These are phyloP conservation scores for Urocyon cinereoargenteus DNA, from an alignment of 2,797 vertebrate species.

Conservation along the genomic window DNA sequence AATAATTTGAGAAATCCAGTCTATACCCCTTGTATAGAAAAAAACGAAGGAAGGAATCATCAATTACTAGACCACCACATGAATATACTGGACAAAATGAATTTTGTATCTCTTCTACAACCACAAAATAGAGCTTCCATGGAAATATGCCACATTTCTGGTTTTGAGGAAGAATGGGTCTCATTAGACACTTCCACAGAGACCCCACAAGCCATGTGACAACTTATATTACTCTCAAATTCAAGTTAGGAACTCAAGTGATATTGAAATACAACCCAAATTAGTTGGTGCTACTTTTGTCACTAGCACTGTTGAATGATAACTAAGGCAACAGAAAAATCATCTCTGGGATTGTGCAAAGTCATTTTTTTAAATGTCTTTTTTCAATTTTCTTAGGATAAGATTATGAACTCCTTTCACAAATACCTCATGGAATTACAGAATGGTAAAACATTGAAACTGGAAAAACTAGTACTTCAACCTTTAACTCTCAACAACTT, in stretches of 20 bases:
- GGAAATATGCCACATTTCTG: conserved; percentile 9
- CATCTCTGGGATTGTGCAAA: neutral
- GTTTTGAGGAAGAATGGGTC: conserved; percentile 17
- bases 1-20: conserved; percentile 18
- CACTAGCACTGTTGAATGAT: neutral
- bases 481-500: conserved; percentile 15
- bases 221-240: conserved; percentile 42
- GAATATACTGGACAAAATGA: neutral
- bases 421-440: conserved; percentile 52
- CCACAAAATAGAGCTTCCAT: conserved; percentile 38
- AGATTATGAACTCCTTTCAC: conserved; percentile 19
- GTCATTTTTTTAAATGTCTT: conserved; percentile 2
- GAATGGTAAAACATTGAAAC: conserved; percentile 36
- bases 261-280: conserved; percentile 2
- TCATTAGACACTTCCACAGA: neutral
- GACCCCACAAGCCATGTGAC: neutral
- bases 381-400: conserved; percentile 24
- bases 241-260: conserved; percentile 22
- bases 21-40: neutral
- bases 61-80: neutral
- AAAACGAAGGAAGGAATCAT: neutral
- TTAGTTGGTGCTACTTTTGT: conserved; percentile 35
- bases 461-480: conserved; percentile 59
- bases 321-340: conserved; percentile 52
- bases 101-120: neutral